phyloP scores from a whole-genome alignment of 2,113 vertebrate species.

The Procavia capensis region DNA sequence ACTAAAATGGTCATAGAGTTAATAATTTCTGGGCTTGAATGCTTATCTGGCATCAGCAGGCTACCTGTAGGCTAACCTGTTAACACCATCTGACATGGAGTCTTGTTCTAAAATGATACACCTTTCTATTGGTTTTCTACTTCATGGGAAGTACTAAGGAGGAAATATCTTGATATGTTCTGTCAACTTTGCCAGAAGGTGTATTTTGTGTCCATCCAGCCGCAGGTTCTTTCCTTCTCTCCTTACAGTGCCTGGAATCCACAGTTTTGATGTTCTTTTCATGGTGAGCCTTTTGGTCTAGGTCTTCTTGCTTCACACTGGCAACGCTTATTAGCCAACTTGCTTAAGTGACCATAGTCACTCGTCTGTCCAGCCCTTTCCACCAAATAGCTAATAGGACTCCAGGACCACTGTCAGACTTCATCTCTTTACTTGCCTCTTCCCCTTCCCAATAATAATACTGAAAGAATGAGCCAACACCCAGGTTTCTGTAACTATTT shows the following conservation, averaged over 20 bases:
- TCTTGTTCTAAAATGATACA: not conserved
- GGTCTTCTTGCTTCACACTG: not conserved
- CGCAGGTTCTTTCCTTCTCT: not conserved
- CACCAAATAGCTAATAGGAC: not conserved
- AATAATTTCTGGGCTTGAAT: not conserved
- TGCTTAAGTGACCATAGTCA: not conserved
- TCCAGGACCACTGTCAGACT: not conserved
- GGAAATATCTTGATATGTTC: not conserved
- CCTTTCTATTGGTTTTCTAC: not conserved
- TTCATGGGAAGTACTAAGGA: not conserved
- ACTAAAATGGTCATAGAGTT: fast-evolving
- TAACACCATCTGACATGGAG: not conserved
- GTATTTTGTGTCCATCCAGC: not conserved
- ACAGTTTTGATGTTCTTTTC: not conserved
- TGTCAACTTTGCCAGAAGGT: not conserved
- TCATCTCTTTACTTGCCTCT: not conserved
- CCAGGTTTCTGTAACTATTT: not conserved
- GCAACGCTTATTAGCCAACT: not conserved
- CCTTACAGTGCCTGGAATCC: not conserved
- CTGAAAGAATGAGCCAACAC: not conserved
- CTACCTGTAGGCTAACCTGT: not conserved
- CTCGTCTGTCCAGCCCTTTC: not conserved
- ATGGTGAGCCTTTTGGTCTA: not conserved
- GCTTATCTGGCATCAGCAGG: not conserved
- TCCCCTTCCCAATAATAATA: not conserved